Base-by-base conservation (phyloP, 2,888 invertebrate species). In the Drosophila ustulata region DNA sequence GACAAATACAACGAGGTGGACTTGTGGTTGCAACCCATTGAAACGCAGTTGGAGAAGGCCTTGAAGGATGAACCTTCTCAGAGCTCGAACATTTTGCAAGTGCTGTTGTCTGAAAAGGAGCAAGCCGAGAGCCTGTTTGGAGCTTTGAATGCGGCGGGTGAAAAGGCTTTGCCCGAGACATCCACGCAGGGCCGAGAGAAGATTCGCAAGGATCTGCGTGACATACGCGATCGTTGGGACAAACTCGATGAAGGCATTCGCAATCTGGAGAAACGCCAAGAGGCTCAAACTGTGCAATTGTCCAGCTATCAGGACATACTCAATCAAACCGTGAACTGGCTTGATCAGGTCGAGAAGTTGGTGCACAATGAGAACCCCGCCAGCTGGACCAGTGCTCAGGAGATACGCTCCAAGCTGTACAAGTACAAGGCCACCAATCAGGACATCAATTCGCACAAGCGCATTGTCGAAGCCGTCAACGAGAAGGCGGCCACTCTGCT, bases 111-210 rank as follows among this genome's bases (percentile, higher is more conserved):
- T 8, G 98, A 98, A 90, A 95, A 95, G 78, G 97, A 98, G 79
- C 96, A 97, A 89, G 97, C 97, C 1, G 96, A 96, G 82, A 95
- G 95, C 82, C 95, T 96, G 81, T 93, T 98, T 34, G 94, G 95
- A 58, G 94, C 95, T 41, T 92, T 98, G 18, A 95, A 96, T 11
- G 94, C 95, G 3, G 94, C 96, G 0, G 97, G 97, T 3, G 98
- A 99, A 89, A 96, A 96, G 91, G 94, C 98, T n/a, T 94, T 98
- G 70, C 97, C 98, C 0, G 97, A 98, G 91, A 99, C 98, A 2
- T 97, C 98, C 8, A 96, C 98, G 0, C 95, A 96, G 80, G 98
- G 98, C 0, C 94, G 98, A 71, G 98, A 99, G 91, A 95, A 94
- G 57, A 96, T 98, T 62, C 94, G 98, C n/a, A 95, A 96, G 76